Base-by-base conservation (phyloP, 1,140 invertebrate species). In the Hypothenemus hampei region DNA sequence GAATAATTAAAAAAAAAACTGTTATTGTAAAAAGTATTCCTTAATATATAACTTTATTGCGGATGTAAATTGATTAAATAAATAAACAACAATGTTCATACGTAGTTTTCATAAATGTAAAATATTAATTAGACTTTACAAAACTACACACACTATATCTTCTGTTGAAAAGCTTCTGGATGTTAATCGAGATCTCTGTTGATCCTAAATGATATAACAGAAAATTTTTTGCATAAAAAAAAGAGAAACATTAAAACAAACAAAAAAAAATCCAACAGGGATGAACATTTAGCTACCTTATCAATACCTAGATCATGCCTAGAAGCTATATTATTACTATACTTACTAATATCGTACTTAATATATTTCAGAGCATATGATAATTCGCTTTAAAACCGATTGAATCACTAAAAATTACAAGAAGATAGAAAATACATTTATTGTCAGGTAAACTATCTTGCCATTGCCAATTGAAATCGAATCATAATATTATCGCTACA, bases 1-100 rank as follows among this genome's bases (percentile, higher is more conserved):
- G 47, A 65, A 63, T 58, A 63, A 62, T 58, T 50, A 59, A 63
- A 63, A 57, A 63, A 65, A 65, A 65, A 64, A 65, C 62, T 58
- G 63, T 64, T 64, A 64, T 64, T 64, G 58, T 58, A 60, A n/a
- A n/a, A 58, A 54, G 31, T 59, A 55, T 58, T 58, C 48, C 56
- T 59, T 46, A 61, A 51, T 59, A 46, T 56, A 23, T 58, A 46
- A 36, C 56, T 47, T 20, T 57, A 57, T 44, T 58, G 58, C 50
- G 39, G 23, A 46, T 56, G 36, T 47, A 61, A 63, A 39, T 59
- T 56, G 59, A 61, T 33, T 29, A 52, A 50, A 61, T 63, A 63
- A 61, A 61, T 63, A 63, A 61, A 58, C 52, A 57, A 53, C n/a
- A n/a, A n/a, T n/a, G n/a, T n/a, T n/a, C n/a, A n/a, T n/a, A n/a